phyloP scores from a whole-genome alignment of 2,797 vertebrate genomes.

The Myotis pilosus region DNA sequence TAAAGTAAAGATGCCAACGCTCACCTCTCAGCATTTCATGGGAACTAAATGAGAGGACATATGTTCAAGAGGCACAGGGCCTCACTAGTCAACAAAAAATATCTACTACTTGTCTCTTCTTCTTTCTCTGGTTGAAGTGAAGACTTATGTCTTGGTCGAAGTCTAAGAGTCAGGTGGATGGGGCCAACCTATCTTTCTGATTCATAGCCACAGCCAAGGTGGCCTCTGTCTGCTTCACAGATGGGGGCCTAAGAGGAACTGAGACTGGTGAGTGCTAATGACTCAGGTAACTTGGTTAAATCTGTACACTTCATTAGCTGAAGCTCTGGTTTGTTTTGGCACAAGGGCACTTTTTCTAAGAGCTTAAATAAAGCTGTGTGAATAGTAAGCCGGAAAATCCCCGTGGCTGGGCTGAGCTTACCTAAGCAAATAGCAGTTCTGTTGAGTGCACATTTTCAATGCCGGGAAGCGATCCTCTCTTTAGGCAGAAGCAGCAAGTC shows the following conservation, averaged over 20 bases:
- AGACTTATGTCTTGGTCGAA: not conserved
- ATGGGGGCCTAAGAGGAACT: not conserved
- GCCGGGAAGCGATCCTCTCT: not conserved
- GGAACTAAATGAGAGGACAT: not conserved
- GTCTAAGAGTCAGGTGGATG: not conserved
- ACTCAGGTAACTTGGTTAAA: not conserved
- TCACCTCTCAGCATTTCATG: not conserved
- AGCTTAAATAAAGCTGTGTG: not conserved
- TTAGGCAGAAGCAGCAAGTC: not conserved
- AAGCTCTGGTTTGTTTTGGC: not conserved
- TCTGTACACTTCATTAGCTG: not conserved
- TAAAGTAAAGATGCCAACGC: not conserved
- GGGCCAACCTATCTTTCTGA: not conserved
- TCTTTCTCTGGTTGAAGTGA: not conserved
- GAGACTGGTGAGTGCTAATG: not conserved
- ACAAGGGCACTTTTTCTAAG: not conserved
- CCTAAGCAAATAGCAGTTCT: not conserved
- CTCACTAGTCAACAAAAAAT: not conserved
- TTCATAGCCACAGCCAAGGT: not conserved
- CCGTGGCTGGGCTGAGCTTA: not conserved
- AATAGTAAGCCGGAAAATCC: not conserved
- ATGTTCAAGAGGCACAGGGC: fast-evolving
- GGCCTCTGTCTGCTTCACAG: not conserved
- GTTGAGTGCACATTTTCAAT: not conserved
- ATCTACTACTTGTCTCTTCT: not conserved